phyloP scores from a whole-genome alignment of 2,888 invertebrate species.

The Halocaridina rubra region DNA sequence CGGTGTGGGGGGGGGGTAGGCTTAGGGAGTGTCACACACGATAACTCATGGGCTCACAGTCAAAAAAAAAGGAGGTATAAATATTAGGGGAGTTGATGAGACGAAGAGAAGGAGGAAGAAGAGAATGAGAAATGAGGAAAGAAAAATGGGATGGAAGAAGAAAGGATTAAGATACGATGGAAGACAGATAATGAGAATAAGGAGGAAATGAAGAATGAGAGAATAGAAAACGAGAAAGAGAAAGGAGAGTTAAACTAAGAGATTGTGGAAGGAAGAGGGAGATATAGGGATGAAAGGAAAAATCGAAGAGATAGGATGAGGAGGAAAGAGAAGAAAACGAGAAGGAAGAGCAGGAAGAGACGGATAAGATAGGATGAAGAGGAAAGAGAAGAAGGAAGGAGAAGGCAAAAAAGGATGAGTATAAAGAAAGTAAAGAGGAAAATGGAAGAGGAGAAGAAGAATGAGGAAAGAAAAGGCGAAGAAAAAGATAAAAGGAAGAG shows the following conservation, averaged over 20 bases:
- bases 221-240: too few relatives aligned
- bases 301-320: neutral
- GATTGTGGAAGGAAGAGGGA: neutral
- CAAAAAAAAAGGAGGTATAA: neutral
- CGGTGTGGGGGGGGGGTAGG: conserved; percentile 50
- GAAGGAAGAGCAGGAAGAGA: neutral
- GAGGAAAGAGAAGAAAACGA: neutral
- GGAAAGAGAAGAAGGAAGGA: neutral
- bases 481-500: too few relatives aligned
- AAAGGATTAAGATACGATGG: too few relatives aligned
- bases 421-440: too few relatives aligned
- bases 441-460: too few relatives aligned
- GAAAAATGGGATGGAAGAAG: neutral
- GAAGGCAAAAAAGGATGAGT: neutral
- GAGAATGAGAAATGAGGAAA: neutral
- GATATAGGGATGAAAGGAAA: neutral
- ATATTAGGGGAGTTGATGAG: neutral
- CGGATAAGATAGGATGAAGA: neutral
- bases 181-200: too few relatives aligned
- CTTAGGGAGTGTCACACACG: conserved; percentile 35
- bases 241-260: too few relatives aligned
- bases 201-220: too few relatives aligned
- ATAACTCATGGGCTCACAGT: conserved; percentile 29
- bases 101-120: neutral
- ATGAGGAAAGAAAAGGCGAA: too few relatives aligned